These are phyloP conservation scores for Therioaphis trifolii DNA, from an alignment of 2,888 invertebrate genomes.

Conservation along the genomic window DNA sequence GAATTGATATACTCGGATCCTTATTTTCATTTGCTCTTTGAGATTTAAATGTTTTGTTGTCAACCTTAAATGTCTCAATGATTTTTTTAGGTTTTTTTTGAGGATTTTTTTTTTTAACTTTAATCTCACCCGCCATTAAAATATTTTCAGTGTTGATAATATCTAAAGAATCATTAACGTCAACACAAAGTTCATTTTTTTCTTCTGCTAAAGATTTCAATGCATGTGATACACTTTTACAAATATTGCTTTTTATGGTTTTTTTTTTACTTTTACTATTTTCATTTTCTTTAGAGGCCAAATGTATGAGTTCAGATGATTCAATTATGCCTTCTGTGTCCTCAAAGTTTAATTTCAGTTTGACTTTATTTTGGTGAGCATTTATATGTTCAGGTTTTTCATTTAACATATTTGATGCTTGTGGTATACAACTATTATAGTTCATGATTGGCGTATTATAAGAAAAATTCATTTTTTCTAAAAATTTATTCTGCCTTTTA, in stretches of 20 bases:
- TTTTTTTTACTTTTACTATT: neutral
- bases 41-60: neutral
- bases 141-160: conserved; percentile 8
- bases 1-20: neutral
- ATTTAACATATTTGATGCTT: neutral
- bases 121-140: neutral
- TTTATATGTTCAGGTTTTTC: neutral
- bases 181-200: neutral
- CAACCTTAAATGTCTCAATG: neutral
- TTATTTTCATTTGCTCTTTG: neutral
- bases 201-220: neutral
- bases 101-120: neutral
- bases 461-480: neutral
- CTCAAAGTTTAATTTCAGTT: neutral
- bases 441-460: neutral
- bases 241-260: neutral
- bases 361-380: neutral
- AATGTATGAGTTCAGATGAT: neutral
- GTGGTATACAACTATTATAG: neutral
- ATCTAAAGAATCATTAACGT: conserved; percentile 12
- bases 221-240: neutral
- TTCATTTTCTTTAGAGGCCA: neutral
- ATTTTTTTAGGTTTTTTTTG: neutral
- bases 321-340: conserved; percentile 28
- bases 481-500: neutral